A percentile compares a stretch with the other conserved stretches of the same genome.
Conservation (phyloP, 2,113 vertebrate genomes). For the Aspiorhynchus laticeps region DNA sequence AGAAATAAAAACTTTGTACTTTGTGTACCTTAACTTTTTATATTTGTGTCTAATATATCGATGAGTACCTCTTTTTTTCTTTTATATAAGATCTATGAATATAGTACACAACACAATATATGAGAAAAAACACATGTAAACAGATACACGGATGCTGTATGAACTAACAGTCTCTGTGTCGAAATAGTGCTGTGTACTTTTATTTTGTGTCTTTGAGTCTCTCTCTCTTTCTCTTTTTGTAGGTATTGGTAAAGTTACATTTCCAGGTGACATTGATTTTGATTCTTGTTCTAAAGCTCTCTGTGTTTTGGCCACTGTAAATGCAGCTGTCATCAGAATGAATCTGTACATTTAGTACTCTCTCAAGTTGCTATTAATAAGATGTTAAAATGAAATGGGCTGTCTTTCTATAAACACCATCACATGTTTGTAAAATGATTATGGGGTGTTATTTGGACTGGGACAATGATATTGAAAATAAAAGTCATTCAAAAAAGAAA, state of each 20-base stretch:
- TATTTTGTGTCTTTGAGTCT: constrained; percentile 75
- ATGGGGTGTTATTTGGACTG: constrained; percentile 42
- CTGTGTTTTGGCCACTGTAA: constrained; percentile 91
- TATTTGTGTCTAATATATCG: constrained; percentile 85
- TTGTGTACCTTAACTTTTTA: constrained; percentile 80
- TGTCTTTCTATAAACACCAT: constrained; percentile 60
- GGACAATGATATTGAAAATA: constrained; percentile 56
- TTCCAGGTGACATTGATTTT: constrained; percentile 82
- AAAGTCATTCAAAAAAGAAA: constrained; percentile 62
- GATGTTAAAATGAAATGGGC: constrained; percentile 76
- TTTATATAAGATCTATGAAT: constrained; percentile 80
- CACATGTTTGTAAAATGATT: constrained; percentile 63
- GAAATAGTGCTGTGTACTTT: constrained; percentile 74
- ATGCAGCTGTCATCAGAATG: constrained; percentile 84
- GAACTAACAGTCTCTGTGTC: constrained; percentile 69
- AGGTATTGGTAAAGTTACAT: constrained; percentile 76
- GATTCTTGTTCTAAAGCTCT: constrained; percentile 87
- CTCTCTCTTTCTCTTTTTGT: constrained; percentile 69
- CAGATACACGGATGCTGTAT: constrained; percentile 58
- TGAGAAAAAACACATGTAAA: constrained; percentile 62
- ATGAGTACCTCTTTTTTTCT: constrained; percentile 82
- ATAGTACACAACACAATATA: constrained; percentile 64
- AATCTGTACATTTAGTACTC: constrained; percentile 92
- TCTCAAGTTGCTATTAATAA: constrained; percentile 91
- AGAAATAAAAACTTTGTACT: constrained; percentile 78